Base-by-base conservation (phyloP, 2,113 vertebrate genomes). In the Arvicanthis niloticus region DNA sequence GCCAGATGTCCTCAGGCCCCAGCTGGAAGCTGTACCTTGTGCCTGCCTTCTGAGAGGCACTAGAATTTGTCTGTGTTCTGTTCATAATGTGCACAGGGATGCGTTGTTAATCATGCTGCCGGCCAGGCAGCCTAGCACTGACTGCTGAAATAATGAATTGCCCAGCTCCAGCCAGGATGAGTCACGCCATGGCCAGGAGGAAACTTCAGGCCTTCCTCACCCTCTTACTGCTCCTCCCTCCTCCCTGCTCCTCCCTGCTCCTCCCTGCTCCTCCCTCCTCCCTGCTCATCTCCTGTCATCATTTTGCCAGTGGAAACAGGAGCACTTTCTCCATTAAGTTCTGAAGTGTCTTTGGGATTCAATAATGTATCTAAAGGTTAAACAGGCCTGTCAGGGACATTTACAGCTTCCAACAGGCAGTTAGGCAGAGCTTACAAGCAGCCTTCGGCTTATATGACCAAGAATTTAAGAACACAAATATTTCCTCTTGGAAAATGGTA, bases 131-230 rank as follows among this genome's bases (percentile, higher is more conserved):
- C 84, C 17, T 1, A 9, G 48, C 78, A 73, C 91, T 82, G 96
- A 73, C 91, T 82, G 96, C 95, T 92, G 75, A 94, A 97, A 89
- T 96, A 97, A 97, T 24, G 92, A 96, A 97, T 96, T 90, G 80
- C 75, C 80, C 16, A 7, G n/a, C 84, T 96, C 97, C 91, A 98
- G 98, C 96, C 93, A 89, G 96, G 94, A 73, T 81, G 87, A 97
- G 96, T 91, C 91, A 92, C 21, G 8, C 86, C 80, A 34, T n/a
- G 60, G 91, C 96, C 16, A 1, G 1, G 31, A 96, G 88, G 87
- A 96, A 95, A 78, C 85, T 90, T 42, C 22, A 91, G 94, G 31
- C 0, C 91, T 97, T 94, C 26, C 72, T 62, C 76, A 75, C 56
- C 45, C 56, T 95, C 10, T 0, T 77, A 0, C 77, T 6, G 76